phyloP scores from a whole-genome alignment of 2,113 vertebrate species.

The Tyto alba region DNA sequence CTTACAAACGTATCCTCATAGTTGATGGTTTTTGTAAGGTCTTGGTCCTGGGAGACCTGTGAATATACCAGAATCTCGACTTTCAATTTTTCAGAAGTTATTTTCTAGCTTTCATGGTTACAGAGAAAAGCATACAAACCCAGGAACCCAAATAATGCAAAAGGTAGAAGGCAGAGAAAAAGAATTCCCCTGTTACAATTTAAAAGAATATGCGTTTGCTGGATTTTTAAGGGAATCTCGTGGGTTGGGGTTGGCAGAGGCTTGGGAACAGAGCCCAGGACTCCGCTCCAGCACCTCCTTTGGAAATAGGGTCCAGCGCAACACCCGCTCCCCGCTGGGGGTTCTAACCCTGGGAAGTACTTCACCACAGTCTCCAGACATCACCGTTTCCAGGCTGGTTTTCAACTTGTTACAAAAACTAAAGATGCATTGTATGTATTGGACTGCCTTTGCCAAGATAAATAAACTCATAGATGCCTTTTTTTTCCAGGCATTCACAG shows the following conservation, averaged over 20 bases:
- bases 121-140: neutral
- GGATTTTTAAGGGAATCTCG: neutral
- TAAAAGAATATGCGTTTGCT: neutral
- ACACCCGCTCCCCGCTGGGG: neutral
- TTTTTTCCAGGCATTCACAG: neutral
- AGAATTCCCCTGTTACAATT: neutral
- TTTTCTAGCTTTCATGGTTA: neutral
- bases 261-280: neutral
- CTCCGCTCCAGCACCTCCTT: neutral
- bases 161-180: neutral
- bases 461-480: conserved; percentile 29
- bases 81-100: neutral
- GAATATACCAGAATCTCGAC: neutral
- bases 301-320: neutral
- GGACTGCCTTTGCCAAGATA: conserved; percentile 22
- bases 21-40: neutral
- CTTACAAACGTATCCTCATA: neutral
- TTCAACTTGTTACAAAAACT: neutral
- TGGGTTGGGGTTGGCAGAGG: neutral
- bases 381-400: neutral
- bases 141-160: neutral
- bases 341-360: neutral
- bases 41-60: neutral
- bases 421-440: conserved; percentile 29
- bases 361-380: neutral